Evolutionary conservation across 2,113 vertebrate species (phyloP).

Genomic region (Oncorhynchus tshawytscha): DNA sequence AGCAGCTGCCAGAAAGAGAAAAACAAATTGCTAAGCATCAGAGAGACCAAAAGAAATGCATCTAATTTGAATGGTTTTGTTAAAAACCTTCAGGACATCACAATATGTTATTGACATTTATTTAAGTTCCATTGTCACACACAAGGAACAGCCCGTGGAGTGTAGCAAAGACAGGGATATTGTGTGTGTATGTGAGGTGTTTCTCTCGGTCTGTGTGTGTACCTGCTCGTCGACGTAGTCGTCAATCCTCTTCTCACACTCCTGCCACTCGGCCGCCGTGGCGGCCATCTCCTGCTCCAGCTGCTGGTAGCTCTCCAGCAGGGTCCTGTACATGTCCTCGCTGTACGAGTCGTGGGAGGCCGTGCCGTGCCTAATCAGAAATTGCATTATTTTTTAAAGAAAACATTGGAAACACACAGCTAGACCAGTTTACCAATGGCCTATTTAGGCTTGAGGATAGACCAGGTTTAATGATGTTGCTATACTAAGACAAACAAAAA

Average conservation of each 20-base stretch:
- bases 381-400: not conserved
- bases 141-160: not conserved
- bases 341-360: constrained; percentile 86
- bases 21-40: no score
- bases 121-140: no score
- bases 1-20: constrained; percentile 64
- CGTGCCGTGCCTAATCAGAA: constrained; percentile 80
- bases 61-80: no score
- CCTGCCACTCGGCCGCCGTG: constrained; percentile 90
- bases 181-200: not conserved
- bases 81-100: no score
- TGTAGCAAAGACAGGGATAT: not conserved
- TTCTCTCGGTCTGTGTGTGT: constrained; percentile 16
- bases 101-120: no score
- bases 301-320: constrained; percentile 88
- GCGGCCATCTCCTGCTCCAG: constrained; percentile 89
- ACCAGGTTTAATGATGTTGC: no score
- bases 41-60: not conserved
- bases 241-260: constrained; percentile 95
- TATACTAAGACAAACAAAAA: no score
- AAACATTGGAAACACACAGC: no score
- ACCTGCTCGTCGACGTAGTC: constrained; percentile 98
- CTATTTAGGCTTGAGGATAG: no score
- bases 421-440: no score
- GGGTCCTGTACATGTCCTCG: constrained; percentile 87